Evolutionary conservation across 2,797 vertebrate genomes (phyloP).

Genomic region (Diplodus sargus): DNA sequence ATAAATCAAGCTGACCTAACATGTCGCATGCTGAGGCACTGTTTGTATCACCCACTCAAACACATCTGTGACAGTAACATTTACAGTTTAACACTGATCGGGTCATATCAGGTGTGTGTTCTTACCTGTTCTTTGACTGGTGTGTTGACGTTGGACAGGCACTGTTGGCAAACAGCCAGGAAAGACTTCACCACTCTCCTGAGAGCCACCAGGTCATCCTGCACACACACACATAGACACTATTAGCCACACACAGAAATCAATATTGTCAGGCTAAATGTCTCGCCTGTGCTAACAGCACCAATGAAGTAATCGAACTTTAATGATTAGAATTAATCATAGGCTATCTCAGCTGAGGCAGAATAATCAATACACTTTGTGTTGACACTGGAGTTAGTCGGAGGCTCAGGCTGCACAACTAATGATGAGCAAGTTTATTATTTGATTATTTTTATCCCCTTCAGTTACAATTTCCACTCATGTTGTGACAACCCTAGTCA

Average conservation of each 20-base stretch:
- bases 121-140: conserved; percentile 97
- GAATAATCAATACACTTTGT: conserved; percentile 24
- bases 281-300: conserved; percentile 4
- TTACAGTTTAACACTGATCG: neutral
- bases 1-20: neutral
- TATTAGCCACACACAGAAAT: conserved; percentile 29
- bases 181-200: conserved; percentile 99
- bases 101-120: neutral
- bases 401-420: neutral
- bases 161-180: conserved; percentile 98
- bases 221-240: conserved; percentile 18
- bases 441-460: too few species aligned
- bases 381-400: neutral
- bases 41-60: neutral
- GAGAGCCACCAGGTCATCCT: conserved; percentile 96
- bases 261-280: conserved; percentile 26
- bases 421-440: neutral
- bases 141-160: conserved; percentile 98
- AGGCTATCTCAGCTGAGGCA: neutral
- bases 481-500: too few species aligned
- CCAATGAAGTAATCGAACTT: conserved; percentile 28
- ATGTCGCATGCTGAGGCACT: neutral
- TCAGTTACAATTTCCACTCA: too few species aligned
- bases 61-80: neutral
- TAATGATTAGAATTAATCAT: conserved; percentile 35